Conservation (phyloP, 23 tunicate species). For the Trididemnum miniatum region DNA sequence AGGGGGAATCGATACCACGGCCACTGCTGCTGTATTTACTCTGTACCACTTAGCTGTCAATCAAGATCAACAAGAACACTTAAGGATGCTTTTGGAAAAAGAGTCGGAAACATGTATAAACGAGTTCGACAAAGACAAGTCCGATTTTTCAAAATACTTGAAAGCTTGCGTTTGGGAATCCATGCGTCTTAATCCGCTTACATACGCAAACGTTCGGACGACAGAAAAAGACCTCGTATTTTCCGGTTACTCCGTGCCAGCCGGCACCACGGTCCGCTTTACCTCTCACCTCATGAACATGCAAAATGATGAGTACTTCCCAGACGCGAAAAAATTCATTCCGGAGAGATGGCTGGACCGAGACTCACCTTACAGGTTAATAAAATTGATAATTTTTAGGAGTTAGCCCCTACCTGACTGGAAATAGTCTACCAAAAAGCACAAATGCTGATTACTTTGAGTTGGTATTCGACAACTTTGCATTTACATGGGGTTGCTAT, state of each 20-base stretch:
- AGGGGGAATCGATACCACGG: slow-evolving; percentile 93
- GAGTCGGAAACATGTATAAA: slow-evolving; percentile 14
- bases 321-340: slow-evolving; percentile 53
- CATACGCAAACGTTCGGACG: slow-evolving; percentile 84
- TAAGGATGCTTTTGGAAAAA: slow-evolving; percentile 42
- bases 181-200: slow-evolving; percentile 78
- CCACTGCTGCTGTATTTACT: slow-evolving; percentile 72
- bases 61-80: slow-evolving; percentile 54
- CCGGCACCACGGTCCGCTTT: slow-evolving; percentile 82
- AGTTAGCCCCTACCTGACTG: too few relatives aligned
- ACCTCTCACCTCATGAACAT: slow-evolving; percentile 87
- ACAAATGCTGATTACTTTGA: too few relatives aligned
- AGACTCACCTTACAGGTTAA: slow-evolving; percentile 59
- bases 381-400: too few relatives aligned
- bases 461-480: too few relatives aligned
- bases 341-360: slow-evolving; percentile 81
- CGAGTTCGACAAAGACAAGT: slow-evolving; percentile 14
- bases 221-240: slow-evolving; percentile 78
- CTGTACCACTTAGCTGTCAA: slow-evolving; percentile 69
- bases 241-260: slow-evolving; percentile 76
- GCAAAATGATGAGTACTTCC: slow-evolving; percentile 62
- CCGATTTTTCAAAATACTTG: slow-evolving; percentile 61
- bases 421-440: too few relatives aligned
- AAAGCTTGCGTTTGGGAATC: slow-evolving; percentile 83
- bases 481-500: too few relatives aligned